Percentiles rank a stretch among this genome's conserved stretches.
phyloP scores from a whole-genome alignment of 2,888 invertebrate species.

The Mesorhabditis spiculigera region DNA sequence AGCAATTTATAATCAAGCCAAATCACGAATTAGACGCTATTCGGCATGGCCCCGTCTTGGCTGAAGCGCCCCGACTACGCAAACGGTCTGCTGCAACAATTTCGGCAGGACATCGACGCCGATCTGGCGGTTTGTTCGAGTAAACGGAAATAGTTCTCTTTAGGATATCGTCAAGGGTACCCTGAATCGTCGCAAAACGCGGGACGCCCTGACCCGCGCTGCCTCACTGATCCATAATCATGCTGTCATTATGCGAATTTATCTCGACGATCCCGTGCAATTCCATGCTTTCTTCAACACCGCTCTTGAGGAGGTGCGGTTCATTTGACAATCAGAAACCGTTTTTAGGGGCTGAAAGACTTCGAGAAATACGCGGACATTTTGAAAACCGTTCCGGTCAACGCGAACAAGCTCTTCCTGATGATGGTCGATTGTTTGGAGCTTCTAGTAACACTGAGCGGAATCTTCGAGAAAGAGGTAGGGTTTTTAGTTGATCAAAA shows the following conservation, averaged over 20 bases:
- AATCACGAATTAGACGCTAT: neutral
- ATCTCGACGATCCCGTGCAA: neutral
- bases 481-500: no score
- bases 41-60: neutral
- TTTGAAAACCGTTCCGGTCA: no score
- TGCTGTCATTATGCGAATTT: conserved; percentile 4
- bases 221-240: neutral
- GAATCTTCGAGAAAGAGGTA: no score
- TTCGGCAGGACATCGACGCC: neutral
- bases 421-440: no score
- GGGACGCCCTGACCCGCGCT: neutral
- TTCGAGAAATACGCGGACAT: no score
- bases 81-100: neutral
- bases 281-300: neutral
- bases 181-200: conserved; percentile 2
- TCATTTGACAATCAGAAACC: no score
- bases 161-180: neutral
- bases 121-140: neutral
- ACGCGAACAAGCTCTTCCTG: no score
- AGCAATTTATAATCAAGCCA: neutral
- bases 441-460: no score
- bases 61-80: neutral
- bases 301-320: neutral
- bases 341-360: no score
- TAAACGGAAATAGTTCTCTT: neutral